phyloP scores from a whole-genome alignment of 1,140 invertebrate species.

The Panagrolaimus sp. region DNA sequence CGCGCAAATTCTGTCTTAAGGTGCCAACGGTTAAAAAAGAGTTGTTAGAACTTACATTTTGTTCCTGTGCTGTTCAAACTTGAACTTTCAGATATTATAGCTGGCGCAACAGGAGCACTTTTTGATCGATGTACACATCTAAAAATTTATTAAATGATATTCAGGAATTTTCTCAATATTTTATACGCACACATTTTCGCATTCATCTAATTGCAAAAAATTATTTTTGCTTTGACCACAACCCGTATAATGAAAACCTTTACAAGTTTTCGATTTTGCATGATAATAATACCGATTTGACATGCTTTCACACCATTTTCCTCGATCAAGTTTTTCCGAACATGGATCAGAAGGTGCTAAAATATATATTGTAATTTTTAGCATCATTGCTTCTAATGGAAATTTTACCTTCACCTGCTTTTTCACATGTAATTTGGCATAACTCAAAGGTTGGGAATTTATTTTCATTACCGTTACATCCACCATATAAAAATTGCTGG shows the following conservation, averaged over 20 bases:
- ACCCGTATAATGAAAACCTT: conserved; percentile 55
- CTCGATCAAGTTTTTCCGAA: conserved; percentile 44
- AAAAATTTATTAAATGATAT: neutral
- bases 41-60: too few relatives aligned
- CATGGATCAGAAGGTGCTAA: conserved; percentile 43
- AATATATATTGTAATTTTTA: neutral
- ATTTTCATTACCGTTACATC: conserved; percentile 53
- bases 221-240: conserved; percentile 53
- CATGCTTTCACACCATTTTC: conserved; percentile 53
- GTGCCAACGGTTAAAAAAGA: too few relatives aligned
- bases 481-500: conserved; percentile 53
- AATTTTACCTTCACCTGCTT: conserved; percentile 37
- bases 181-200: conserved; percentile 19
- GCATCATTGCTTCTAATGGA: neutral
- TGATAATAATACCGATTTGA: conserved; percentile 52
- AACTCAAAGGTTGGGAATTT: conserved; percentile 48
- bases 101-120: neutral
- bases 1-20: too few relatives aligned
- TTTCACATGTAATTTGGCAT: conserved; percentile 53
- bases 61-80: too few relatives aligned
- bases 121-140: conserved; percentile 22
- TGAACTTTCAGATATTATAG: too few relatives aligned
- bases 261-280: conserved; percentile 41
- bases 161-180: neutral
- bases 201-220: conserved; percentile 33